phyloP scores from a whole-genome alignment of 2,888 invertebrate species.

The Agriotes lineatus region DNA sequence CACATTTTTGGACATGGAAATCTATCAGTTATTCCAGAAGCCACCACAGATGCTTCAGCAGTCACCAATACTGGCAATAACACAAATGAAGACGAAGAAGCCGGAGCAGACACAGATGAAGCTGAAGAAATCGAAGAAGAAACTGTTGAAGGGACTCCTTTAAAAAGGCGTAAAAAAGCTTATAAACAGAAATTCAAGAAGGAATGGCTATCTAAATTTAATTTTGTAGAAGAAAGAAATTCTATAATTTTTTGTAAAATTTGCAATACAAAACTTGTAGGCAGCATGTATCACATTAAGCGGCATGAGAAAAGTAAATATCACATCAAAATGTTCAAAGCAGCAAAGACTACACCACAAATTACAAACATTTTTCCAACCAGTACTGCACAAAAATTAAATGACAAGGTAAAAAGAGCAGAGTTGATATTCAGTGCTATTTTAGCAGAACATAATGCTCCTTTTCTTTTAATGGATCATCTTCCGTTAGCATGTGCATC shows the following conservation, averaged over 20 bases:
- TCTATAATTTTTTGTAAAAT: neutral
- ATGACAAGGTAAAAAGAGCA: constrained; percentile 14
- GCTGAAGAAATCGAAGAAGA: too few relatives aligned
- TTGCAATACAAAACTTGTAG: neutral
- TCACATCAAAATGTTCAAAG: neutral
- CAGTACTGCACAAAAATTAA: neutral
- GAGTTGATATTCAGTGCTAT: constrained; percentile 45
- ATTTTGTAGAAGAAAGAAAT: neutral
- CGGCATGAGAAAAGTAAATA: neutral
- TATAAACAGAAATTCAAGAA: neutral
- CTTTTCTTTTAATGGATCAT: constrained; percentile 47
- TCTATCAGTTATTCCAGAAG: too few relatives aligned
- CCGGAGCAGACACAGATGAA: too few relatives aligned
- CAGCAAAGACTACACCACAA: neutral
- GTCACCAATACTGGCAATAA: too few relatives aligned
- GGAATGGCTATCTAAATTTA: neutral
- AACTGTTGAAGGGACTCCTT: too few relatives aligned
- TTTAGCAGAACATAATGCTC: constrained; percentile 25
- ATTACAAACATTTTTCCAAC: neutral
- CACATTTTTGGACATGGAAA: too few relatives aligned
- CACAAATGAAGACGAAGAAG: too few relatives aligned
- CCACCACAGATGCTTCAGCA: too few relatives aligned
- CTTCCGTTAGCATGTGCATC: constrained; percentile 31
- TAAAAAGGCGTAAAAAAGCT: neutral
- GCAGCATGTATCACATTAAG: neutral